Conservation (phyloP, 2,113 vertebrate species). For the Corvus moneduloides region DNA sequence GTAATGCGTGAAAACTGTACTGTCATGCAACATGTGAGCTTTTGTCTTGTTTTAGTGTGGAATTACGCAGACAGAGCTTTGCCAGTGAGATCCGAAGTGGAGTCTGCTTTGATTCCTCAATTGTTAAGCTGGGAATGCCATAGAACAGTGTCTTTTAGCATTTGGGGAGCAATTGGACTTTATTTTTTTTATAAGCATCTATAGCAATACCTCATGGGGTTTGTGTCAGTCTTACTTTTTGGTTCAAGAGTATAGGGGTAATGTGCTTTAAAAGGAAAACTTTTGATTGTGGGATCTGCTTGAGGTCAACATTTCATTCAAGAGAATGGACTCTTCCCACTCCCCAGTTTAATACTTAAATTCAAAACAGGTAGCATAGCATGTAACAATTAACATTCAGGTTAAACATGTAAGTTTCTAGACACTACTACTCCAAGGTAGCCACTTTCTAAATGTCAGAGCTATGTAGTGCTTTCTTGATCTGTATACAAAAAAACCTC, state of each 20-base stretch:
- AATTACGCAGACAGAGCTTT: neutral
- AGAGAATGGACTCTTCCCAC: neutral
- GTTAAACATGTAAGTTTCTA: neutral
- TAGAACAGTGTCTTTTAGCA: neutral
- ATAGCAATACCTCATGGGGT: neutral
- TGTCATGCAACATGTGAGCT: neutral
- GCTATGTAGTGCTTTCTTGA: neutral
- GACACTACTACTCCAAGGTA: neutral
- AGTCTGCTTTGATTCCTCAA: neutral
- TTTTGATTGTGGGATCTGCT: neutral
- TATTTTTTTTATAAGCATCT: neutral
- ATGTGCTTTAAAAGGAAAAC: neutral
- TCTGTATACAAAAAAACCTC: neutral
- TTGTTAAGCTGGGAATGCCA: neutral
- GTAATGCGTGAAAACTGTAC: conserved; percentile 62
- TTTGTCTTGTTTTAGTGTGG: neutral
- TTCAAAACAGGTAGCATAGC: neutral
- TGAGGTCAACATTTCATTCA: neutral
- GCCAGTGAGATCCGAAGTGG: neutral
- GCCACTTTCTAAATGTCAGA: neutral
- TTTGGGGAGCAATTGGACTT: neutral
- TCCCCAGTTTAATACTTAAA: neutral
- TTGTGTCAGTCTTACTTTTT: neutral
- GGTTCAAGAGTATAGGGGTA: neutral
- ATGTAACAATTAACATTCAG: neutral